Base-by-base conservation (phyloP, 1,140 invertebrate species). In the Sycobia sp. region DNA sequence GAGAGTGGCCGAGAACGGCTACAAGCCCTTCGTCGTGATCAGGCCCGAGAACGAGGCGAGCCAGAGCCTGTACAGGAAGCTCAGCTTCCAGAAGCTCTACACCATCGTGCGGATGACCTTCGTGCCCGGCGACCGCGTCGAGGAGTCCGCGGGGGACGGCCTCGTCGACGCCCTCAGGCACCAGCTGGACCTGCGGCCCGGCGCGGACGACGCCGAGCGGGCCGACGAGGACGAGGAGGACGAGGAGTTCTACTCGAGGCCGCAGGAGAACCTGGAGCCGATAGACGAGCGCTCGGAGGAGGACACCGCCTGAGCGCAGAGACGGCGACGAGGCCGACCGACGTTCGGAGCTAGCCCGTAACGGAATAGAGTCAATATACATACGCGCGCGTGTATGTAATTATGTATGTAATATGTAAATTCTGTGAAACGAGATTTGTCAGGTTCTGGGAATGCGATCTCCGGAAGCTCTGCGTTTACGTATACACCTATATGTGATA, bases 1-100 rank as follows among this genome's bases (percentile, higher is more conserved):
- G 73, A 83, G 86, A 49, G 90, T 92, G 36, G 86, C 86, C 22
- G 85, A 89, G 56, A 84, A 89, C 29, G 90, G 90, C 66, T 93
- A 92, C 76, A 86, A 87, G 62, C 91, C 91, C 14, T 93, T 91
- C 76, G 91, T 93, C 55, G 90, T 93, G 58, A 92, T 93, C 82
- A 87, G 90, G 81, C 91, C 91, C 55, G 90, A 92, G 76, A 93
- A 93, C 76, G 89, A 91, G 76, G 90, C 91, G 41, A 92, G 91
- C 66, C 87, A 89, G 69, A 88, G 87, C 70, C 83, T 93, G 23
- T 93, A 92, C 77, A 86, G 84, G 44, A 92, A 92, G 74, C 84
- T 93, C 70, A 90, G 90, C 63, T 93, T 92, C 80, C 86, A 86
- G 70, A 90, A 86, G 77, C 84, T 87, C 69, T 92, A 90, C 72